phyloP scores from a whole-genome alignment of 2,888 invertebrate genomes.

The Elysia crispata region DNA sequence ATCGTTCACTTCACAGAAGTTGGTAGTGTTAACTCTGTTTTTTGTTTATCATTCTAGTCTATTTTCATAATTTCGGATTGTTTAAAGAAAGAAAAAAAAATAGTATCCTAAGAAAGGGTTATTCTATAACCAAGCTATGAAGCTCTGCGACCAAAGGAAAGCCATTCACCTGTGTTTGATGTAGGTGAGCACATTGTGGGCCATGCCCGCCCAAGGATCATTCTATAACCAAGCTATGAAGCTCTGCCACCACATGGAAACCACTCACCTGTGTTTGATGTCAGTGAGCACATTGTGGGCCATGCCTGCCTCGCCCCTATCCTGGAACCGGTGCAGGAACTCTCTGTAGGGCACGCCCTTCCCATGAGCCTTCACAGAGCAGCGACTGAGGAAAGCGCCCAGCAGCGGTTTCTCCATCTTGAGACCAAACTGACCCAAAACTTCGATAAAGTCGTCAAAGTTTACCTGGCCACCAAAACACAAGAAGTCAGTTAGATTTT shows the following conservation, averaged over 20 bases:
- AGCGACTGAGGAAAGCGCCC: slow-evolving; percentile 75
- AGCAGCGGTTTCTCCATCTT: slow-evolving; percentile 72
- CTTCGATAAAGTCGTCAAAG: slow-evolving; percentile 72
- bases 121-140: too few relatives aligned
- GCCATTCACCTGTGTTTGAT: slow-evolving; percentile 71
- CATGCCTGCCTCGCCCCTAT: slow-evolving; percentile 76
- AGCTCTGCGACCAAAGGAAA: too few relatives aligned
- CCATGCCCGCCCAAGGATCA: slow-evolving; percentile 75
- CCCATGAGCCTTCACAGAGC: slow-evolving; percentile 67
- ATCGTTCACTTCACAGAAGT: too few relatives aligned
- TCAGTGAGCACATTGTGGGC: slow-evolving; percentile 74
- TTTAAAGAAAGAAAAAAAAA: too few relatives aligned
- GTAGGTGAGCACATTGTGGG: slow-evolving; percentile 74
- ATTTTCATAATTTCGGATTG: too few relatives aligned
- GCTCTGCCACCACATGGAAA: too few relatives aligned
- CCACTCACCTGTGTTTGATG: slow-evolving; percentile 73
- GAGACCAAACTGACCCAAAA: slow-evolving; percentile 70
- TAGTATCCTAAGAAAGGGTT: too few relatives aligned
- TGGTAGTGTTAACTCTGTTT: too few relatives aligned
- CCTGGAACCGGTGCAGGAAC: slow-evolving; percentile 77
- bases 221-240: too few relatives aligned
- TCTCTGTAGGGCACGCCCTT: slow-evolving; percentile 75
- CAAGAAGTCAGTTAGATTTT: too few relatives aligned
- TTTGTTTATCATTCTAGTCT: too few relatives aligned
- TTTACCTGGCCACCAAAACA: slow-evolving; percentile 62